Base-by-base conservation (phyloP, 2,113 vertebrate genomes). In the Rhodinocichla rosea region DNA sequence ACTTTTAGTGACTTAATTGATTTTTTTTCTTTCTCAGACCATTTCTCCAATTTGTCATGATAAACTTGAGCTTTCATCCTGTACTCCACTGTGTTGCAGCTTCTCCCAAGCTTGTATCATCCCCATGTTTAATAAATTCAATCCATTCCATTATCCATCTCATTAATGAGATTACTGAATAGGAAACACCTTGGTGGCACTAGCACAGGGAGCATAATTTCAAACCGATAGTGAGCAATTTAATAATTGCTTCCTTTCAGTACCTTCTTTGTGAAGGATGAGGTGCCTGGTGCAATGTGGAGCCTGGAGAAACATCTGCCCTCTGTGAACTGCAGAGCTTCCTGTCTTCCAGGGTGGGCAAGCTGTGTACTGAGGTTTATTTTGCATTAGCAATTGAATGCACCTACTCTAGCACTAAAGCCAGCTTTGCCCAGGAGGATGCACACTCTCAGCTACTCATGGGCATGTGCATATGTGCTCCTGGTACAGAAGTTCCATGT, bases 61-160 rank as follows among this genome's bases (percentile, higher is more conserved):
- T 73, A 94, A 96, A 91, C 49, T 88, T 91, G 33, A 85, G 70
- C 32, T 88, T 87, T 92, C 78, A 87, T 95, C 67, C 90, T 90
- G 37, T 50, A 77, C n/a, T 76, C 35, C 57, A 88, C 57, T 16
- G 18, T 69, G 57, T 44, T 76, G 26, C 71, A 92, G 33, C 49
- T 39, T 83, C 70, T 92, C 67, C 42, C 57, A 92, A 37, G 32
- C 63, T 86, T 30, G 59, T 83, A 88, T 83, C 45, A 65, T 53
- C 53, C 60, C 63, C 45, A 55, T 33, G 45, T 92, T 94, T 92
- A 88, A 93, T 86, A 93, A 92, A 95, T 93, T 80, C 12, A 83
- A 57, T 90, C 67, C 28, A 86, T 75, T 86, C 79, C 45, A 77
- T 93, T 90, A 95, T 92, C 90, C 83, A 74, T 45, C 70, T 93